Conservation (phyloP, 2,797 vertebrate genomes). For the Phoebastria nigripes region DNA sequence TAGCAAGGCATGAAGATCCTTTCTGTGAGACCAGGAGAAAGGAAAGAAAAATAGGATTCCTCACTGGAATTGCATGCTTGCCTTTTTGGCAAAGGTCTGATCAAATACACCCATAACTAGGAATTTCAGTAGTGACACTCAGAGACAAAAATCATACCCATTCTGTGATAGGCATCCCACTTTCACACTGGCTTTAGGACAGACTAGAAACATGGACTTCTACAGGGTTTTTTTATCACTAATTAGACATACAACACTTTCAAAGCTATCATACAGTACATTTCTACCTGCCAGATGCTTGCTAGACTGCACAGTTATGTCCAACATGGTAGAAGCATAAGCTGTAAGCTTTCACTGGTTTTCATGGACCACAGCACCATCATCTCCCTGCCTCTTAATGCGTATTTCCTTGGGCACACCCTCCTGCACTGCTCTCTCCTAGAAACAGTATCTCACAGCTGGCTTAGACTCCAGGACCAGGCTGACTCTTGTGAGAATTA, state of each 20-base stretch:
- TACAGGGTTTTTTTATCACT: neutral
- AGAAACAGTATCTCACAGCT: neutral
- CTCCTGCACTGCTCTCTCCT: neutral
- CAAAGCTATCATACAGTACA: neutral
- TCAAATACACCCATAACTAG: neutral
- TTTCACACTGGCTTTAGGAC: neutral
- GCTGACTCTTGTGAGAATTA: neutral
- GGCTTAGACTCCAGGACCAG: neutral
- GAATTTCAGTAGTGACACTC: neutral
- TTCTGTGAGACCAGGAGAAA: neutral
- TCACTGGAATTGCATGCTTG: neutral
- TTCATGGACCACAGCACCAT: neutral
- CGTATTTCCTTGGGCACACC: neutral
- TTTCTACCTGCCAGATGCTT: neutral
- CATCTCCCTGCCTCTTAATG: neutral
- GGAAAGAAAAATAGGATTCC: neutral
- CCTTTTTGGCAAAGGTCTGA: neutral
- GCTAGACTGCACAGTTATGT: neutral
- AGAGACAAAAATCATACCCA: neutral
- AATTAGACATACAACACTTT: neutral
- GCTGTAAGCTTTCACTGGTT: neutral
- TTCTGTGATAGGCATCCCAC: neutral
- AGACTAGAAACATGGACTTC: neutral
- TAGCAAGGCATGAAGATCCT: neutral
- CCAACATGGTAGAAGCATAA: neutral